Conservation (phyloP, 2,797 vertebrate genomes). For the Peromyscus nudipes region DNA sequence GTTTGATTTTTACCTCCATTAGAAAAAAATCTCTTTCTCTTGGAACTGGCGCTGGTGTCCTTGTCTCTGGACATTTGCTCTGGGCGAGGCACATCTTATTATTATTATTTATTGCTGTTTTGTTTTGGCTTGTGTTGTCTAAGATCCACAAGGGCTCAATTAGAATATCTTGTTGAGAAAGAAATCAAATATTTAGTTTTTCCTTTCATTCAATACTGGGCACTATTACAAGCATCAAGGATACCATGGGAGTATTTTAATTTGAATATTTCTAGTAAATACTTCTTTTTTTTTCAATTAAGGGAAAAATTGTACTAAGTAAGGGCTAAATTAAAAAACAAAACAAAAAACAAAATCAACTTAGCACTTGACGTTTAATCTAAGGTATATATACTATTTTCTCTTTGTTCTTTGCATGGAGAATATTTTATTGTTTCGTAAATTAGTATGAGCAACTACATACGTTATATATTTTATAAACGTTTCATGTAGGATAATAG, state of each 20-base stretch:
- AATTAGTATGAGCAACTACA: background rate
- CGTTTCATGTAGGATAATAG: background rate
- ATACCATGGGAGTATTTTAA: background rate
- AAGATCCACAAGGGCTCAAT: background rate
- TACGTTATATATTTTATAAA: background rate
- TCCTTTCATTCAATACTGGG: background rate
- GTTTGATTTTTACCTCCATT: background rate
- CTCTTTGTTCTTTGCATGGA: background rate
- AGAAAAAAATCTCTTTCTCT: background rate
- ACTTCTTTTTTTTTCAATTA: slow-evolving; percentile 29
- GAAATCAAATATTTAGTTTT: slow-evolving; percentile 50
- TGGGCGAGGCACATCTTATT: background rate
- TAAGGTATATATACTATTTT: background rate
- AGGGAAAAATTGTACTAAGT: background rate
- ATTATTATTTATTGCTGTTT: background rate
- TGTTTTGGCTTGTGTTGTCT: background rate
- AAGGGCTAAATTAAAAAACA: background rate
- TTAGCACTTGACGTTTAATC: background rate
- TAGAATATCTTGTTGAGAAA: slow-evolving; percentile 23
- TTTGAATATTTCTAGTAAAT: slow-evolving; percentile 4
- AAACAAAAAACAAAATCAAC: background rate
- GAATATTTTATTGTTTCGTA: slow-evolving; percentile 40
- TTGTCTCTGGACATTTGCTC: slow-evolving; percentile 26
- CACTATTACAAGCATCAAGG: background rate
- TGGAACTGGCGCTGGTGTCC: background rate